Conservation (phyloP, 2,888 invertebrate genomes). For the Matsumyia berberina region DNA sequence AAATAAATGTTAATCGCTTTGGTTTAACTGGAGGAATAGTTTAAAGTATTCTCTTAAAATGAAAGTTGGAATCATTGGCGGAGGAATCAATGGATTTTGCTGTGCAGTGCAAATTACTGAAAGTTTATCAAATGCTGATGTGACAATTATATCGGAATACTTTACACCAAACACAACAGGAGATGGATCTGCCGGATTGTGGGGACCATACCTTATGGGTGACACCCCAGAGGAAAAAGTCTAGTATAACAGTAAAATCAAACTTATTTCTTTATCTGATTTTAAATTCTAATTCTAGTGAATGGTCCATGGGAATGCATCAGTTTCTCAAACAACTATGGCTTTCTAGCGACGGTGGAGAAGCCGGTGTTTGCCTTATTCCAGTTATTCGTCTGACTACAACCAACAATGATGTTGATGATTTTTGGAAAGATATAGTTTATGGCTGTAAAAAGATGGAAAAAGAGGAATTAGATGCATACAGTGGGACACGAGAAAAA, state of each 20-base stretch:
- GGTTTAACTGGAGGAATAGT: neutral
- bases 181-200: conserved; percentile 91
- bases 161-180: conserved; percentile 91
- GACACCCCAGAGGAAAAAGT: conserved; percentile 86
- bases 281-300: conserved; percentile 83
- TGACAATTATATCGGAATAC: conserved; percentile 88
- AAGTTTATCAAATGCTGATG: conserved; percentile 85
- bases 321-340: conserved; percentile 86
- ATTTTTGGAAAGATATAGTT: conserved; percentile 84
- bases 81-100: conserved; percentile 90
- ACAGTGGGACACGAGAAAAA: conserved; percentile 81
- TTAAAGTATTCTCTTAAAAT: conserved; percentile 10
- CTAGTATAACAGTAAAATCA: conserved; percentile 82
- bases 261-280: neutral
- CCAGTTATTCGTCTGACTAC: conserved; percentile 84
- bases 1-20: too few relatives aligned
- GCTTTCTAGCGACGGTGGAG: conserved; percentile 85
- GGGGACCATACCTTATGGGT: conserved; percentile 88
- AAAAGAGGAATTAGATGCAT: conserved; percentile 81
- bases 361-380: conserved; percentile 85
- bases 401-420: conserved; percentile 78
- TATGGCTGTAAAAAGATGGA: conserved; percentile 84
- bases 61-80: conserved; percentile 87
- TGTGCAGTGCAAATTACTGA: conserved; percentile 89
- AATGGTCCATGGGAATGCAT: conserved; percentile 88